These are phyloP conservation scores for Carollia perspicillata DNA, from an alignment of 2,113 vertebrate genomes.

Conservation along the genomic window DNA sequence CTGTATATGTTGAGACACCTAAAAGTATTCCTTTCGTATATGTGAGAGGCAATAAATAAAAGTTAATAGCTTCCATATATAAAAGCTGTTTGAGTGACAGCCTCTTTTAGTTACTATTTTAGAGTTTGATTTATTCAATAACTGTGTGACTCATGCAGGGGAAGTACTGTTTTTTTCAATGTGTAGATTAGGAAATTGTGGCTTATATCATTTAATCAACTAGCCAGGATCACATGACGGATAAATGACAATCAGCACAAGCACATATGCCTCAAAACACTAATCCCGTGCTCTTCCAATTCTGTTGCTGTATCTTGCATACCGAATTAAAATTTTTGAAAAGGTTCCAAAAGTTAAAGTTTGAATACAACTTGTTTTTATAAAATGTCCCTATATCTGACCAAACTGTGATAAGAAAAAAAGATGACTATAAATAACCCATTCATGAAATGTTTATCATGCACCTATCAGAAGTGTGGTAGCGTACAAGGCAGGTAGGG, in stretches of 20 bases:
- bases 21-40: not conserved
- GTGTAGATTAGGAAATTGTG: not conserved
- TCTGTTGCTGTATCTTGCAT: not conserved
- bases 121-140: conserved; percentile 2
- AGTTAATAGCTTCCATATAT: not conserved
- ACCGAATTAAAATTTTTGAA: not conserved
- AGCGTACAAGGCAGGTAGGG: not conserved
- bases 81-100: not conserved
- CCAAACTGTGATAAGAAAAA: not conserved
- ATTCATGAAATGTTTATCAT: not conserved
- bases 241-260: not conserved
- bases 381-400: not conserved
- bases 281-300: not conserved
- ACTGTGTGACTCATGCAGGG: not conserved
- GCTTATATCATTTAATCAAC: not conserved
- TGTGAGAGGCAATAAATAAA: not conserved
- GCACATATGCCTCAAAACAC: not conserved
- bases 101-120: not conserved
- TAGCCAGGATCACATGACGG: not conserved
- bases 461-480: not conserved
- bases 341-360: not conserved
- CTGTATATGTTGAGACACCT: not conserved
- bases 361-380: not conserved
- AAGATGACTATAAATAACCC: not conserved
- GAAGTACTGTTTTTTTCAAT: not conserved